phyloP scores from a whole-genome alignment of 2,113 vertebrate species.

The Malurus alboscapulatus region DNA sequence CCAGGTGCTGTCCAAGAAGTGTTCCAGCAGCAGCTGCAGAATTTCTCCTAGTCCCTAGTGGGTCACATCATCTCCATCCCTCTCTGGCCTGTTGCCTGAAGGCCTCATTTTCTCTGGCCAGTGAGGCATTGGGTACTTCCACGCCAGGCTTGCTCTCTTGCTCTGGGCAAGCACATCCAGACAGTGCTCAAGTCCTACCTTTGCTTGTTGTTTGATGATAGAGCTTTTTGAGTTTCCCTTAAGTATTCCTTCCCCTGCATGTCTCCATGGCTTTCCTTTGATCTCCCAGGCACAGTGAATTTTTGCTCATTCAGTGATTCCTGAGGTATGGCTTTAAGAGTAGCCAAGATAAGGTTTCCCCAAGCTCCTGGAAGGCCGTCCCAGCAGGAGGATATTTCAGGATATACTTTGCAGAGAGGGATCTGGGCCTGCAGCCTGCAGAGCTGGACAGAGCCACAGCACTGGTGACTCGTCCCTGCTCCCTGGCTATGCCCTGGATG shows the following conservation, averaged over 20 bases:
- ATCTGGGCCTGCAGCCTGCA: not conserved
- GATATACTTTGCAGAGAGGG: not conserved
- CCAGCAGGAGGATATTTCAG: not conserved
- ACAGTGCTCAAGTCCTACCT: not conserved
- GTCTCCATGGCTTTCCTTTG: not conserved
- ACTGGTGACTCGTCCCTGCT: not conserved
- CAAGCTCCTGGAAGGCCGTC: not conserved
- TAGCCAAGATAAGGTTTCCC: not conserved
- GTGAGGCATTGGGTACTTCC: not conserved
- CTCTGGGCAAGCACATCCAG: not conserved
- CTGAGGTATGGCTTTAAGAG: not conserved
- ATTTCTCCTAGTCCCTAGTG: not conserved
- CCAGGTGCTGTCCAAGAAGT: not conserved
- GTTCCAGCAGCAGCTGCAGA: not conserved
- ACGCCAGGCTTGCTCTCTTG: not conserved
- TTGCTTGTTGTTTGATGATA: not conserved
- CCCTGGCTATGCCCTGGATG: fast-evolving
- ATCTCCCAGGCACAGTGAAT: not conserved
- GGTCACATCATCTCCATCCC: too few species aligned
- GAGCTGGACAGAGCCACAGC: not conserved
- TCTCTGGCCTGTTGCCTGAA: not conserved
- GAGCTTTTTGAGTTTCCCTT: not conserved
- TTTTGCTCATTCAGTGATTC: not conserved
- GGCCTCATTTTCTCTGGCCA: not conserved
- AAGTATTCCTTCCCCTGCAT: not conserved